phyloP scores from a whole-genome alignment of 1,140 invertebrate genomes.

The Drosophila subpulchrella region DNA sequence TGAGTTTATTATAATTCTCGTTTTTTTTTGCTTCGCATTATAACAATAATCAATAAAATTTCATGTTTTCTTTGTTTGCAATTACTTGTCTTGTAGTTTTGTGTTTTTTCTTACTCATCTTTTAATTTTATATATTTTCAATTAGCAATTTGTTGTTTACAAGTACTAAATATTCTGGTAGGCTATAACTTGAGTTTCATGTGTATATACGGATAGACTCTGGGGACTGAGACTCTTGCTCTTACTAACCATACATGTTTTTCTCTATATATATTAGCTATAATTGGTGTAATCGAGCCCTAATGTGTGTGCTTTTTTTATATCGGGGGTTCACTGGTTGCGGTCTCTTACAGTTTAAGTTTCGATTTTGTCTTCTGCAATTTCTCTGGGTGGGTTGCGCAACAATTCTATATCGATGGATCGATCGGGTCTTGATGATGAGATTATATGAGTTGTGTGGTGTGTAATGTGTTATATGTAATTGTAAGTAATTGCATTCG shows the following conservation, averaged over 20 bases:
- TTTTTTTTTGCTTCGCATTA: constrained; percentile 77
- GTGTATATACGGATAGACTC: constrained; percentile 27
- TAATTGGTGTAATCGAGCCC: constrained; percentile 58
- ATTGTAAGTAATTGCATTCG: constrained; percentile 79
- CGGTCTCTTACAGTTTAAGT: constrained; percentile 47
- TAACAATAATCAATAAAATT: constrained; percentile 82
- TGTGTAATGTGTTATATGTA: constrained; percentile 20
- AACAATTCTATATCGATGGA: constrained; percentile 67
- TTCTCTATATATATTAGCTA: constrained; percentile 53
- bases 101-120: constrained; percentile 9
- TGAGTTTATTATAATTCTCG: constrained; percentile 38
- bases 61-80: constrained; percentile 70
- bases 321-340: constrained; percentile 45
- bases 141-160: constrained; percentile 62
- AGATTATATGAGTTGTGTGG: constrained; percentile 5
- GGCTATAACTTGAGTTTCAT: constrained; percentile 39
- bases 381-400: constrained; percentile 75
- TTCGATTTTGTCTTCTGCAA: constrained; percentile 37
- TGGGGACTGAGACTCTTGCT: constrained; percentile 33
- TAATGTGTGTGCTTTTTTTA: constrained; percentile 48
- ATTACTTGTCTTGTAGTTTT: constrained; percentile 59
- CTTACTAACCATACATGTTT: constrained; percentile 50
- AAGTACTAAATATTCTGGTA: constrained; percentile 39
- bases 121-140: constrained; percentile 33
- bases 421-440: constrained; percentile 22